Evolutionary conservation across 2,113 vertebrate genomes (phyloP).

Genomic region (Fregata magnificens): DNA sequence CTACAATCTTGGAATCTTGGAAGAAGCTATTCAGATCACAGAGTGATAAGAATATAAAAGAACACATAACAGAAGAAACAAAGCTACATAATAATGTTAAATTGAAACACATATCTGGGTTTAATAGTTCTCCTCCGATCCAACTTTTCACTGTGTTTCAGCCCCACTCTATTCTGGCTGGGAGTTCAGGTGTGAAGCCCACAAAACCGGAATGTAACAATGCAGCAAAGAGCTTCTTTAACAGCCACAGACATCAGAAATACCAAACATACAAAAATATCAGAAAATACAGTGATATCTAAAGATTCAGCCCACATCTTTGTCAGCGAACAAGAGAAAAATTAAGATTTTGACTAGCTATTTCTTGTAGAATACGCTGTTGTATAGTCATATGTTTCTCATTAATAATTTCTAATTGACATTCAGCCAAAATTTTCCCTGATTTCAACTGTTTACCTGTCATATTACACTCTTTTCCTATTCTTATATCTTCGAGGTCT

Average conservation of each 20-base stretch:
- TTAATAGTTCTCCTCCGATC: not conserved
- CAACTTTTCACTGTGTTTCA: not conserved
- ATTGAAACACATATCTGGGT: not conserved
- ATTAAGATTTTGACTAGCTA: not conserved
- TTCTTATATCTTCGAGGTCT: not conserved
- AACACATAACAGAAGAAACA: not conserved
- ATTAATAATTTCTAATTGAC: slow-evolving; percentile 4
- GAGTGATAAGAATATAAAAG: not conserved
- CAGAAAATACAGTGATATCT: not conserved
- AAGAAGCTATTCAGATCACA: not conserved
- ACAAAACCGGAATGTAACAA: not conserved
- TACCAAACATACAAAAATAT: not conserved
- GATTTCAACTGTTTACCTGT: slow-evolving; percentile 17
- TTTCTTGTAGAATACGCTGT: not conserved
- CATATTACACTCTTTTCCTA: not conserved
- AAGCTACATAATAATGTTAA: not conserved
- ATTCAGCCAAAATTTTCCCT: not conserved
- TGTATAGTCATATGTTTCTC: not conserved
- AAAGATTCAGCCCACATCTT: not conserved
- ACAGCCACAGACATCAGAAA: not conserved
- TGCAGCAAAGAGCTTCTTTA: not conserved
- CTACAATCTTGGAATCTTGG: not conserved
- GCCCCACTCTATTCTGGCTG: not conserved
- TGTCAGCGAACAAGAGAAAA: not conserved
- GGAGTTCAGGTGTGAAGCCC: not conserved